Percentiles rank a stretch among this genome's conserved stretches.
Conservation (phyloP, 2,888 invertebrate species). For the Leistus spinibarbis region DNA sequence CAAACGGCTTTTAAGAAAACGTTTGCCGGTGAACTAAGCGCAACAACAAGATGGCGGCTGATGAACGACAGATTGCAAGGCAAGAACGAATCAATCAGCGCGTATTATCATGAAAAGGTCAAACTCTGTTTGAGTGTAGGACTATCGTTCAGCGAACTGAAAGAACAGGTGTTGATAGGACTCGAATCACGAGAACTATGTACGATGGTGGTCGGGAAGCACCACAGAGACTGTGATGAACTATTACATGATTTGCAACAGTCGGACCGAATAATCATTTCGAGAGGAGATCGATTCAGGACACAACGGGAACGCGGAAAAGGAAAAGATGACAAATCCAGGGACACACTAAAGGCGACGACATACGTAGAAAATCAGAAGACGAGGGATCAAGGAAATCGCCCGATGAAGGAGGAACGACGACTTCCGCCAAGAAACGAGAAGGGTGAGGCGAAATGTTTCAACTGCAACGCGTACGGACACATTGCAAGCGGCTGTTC, state of each 20-base stretch:
- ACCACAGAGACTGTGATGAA: background rate
- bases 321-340: background rate
- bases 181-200: background rate
- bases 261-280: background rate
- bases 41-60: background rate
- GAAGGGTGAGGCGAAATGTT: constrained; percentile 5
- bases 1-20: constrained; percentile 12
- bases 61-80: constrained; percentile 1
- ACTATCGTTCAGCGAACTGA: background rate
- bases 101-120: constrained; percentile 4
- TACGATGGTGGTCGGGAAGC: background rate
- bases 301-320: background rate
- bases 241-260: background rate
- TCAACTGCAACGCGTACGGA: background rate
- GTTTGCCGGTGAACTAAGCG: background rate
- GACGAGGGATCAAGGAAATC: background rate
- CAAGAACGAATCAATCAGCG: background rate
- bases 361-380: background rate
- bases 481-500: background rate
- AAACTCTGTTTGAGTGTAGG: background rate
- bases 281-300: background rate
- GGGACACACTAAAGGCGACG: background rate
- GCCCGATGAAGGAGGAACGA: background rate
- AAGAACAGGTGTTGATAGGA: constrained; percentile 5
- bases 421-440: background rate